Conservation (phyloP, 2,888 invertebrate species). For the Cordilura impudica region DNA sequence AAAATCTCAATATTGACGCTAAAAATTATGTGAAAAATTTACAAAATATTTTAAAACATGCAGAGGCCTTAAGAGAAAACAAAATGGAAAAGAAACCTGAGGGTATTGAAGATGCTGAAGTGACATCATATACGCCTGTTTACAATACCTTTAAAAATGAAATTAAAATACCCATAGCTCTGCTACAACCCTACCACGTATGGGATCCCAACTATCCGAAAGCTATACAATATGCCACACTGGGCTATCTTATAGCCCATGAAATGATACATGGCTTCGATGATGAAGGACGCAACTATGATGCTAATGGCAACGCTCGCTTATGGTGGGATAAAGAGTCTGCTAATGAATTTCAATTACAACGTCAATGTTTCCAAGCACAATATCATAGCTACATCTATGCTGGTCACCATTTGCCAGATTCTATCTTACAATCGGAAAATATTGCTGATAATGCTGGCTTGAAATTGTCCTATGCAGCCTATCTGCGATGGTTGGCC, state of each 20-base stretch:
- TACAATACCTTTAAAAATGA: conserved; percentile 69
- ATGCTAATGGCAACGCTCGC: conserved; percentile 66
- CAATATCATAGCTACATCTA: conserved; percentile 72
- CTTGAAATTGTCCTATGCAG: conserved; percentile 72
- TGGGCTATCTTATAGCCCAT: conserved; percentile 73
- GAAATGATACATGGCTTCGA: conserved; percentile 75
- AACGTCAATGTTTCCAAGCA: conserved; percentile 71
- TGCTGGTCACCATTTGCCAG: conserved; percentile 65
- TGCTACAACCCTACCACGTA: conserved; percentile 71
- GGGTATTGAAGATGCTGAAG: conserved; percentile 53
- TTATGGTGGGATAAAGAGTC: conserved; percentile 73
- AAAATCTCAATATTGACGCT: conserved; percentile 63
- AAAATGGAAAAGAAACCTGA: conserved; percentile 57
- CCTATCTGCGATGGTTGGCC: conserved; percentile 71
- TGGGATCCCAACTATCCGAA: conserved; percentile 71
- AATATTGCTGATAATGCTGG: conserved; percentile 76
- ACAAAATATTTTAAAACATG: conserved; percentile 65
- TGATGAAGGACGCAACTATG: conserved; percentile 70
- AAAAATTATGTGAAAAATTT: conserved; percentile 69
- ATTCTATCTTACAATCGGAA: conserved; percentile 68
- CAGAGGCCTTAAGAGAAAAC: conserved; percentile 25
- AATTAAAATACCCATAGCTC: conserved; percentile 71
- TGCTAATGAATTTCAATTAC: conserved; percentile 68
- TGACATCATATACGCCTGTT: conserved; percentile 67
- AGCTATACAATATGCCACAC: conserved; percentile 71